These are phyloP conservation scores for Hafferia zeledoni DNA, from an alignment of 2,797 vertebrate genomes.

Conservation along the genomic window DNA sequence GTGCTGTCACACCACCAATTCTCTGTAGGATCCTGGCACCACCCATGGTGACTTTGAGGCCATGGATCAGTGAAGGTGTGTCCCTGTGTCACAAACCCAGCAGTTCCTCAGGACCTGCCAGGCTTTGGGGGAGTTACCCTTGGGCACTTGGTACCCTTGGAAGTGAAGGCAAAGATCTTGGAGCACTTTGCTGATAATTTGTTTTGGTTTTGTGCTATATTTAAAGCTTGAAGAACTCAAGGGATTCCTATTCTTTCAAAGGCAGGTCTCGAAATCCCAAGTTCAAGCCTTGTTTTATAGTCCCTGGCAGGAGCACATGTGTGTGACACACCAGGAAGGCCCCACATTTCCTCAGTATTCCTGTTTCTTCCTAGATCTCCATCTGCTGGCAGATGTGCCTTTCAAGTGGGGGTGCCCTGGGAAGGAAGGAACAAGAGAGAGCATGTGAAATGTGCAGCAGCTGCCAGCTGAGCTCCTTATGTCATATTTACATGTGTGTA, in stretches of 20 bases:
- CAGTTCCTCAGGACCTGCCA: neutral
- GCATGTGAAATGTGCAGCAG: slow-evolving; percentile 58
- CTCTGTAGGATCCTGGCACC: neutral
- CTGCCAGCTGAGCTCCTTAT: slow-evolving; percentile 36
- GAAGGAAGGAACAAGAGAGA: slow-evolving; percentile 64
- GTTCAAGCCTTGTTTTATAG: neutral
- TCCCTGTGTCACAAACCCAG: neutral
- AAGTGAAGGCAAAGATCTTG: neutral
- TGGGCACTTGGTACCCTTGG: neutral
- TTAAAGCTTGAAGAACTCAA: neutral
- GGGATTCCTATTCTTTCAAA: neutral
- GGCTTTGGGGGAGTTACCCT: neutral
- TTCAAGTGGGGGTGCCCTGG: slow-evolving; percentile 68
- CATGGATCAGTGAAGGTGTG: neutral
- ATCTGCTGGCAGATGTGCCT: slow-evolving; percentile 73
- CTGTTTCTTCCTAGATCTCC: slow-evolving; percentile 72
- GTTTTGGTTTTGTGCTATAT: neutral
- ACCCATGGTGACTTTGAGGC: accelerated
- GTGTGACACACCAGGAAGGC: neutral
- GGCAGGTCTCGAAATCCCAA: neutral
- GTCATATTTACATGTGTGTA: neutral
- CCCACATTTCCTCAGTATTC: slow-evolving; percentile 14
- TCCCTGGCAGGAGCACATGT: neutral
- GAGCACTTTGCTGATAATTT: neutral
- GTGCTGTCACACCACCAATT: accelerated